Conservation (phyloP, 2,888 invertebrate genomes). For the Acronicta leporina region DNA sequence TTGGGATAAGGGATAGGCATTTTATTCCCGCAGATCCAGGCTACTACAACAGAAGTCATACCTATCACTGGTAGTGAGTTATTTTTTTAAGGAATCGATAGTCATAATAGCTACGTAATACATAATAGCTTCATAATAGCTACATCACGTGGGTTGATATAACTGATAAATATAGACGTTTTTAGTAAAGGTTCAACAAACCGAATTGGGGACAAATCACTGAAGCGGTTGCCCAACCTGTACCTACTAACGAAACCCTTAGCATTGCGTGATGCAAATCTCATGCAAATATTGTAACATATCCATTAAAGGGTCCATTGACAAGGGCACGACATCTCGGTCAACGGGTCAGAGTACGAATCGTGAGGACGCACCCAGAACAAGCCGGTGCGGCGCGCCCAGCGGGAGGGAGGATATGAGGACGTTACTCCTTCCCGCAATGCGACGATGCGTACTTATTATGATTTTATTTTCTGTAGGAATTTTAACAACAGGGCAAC, state of each 20-base stretch:
- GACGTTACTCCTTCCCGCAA: slow-evolving; percentile 84
- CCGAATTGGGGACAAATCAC: slow-evolving; percentile 31
- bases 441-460: slow-evolving; percentile 76
- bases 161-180: neutral
- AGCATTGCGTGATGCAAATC: slow-evolving; percentile 66
- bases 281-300: slow-evolving; percentile 73
- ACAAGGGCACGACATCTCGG: slow-evolving; percentile 81
- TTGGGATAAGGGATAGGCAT: too few relatives aligned
- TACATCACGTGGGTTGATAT: neutral
- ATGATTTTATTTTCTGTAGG: neutral
- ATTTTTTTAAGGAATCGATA: too few relatives aligned
- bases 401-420: slow-evolving; percentile 68
- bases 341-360: slow-evolving; percentile 81
- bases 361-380: slow-evolving; percentile 84
- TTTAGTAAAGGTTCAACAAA: slow-evolving; percentile 28
- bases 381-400: slow-evolving; percentile 73
- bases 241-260: slow-evolving; percentile 25
- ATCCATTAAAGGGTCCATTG: slow-evolving; percentile 71
- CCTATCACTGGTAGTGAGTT: too few relatives aligned
- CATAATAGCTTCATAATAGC: too few relatives aligned
- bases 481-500: slow-evolving; percentile 9
- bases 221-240: slow-evolving; percentile 19
- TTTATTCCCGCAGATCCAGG: too few relatives aligned
- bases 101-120: too few relatives aligned
- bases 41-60: too few relatives aligned